Conservation (phyloP, 2,888 invertebrate genomes). For the Phlogophora meticulosa region DNA sequence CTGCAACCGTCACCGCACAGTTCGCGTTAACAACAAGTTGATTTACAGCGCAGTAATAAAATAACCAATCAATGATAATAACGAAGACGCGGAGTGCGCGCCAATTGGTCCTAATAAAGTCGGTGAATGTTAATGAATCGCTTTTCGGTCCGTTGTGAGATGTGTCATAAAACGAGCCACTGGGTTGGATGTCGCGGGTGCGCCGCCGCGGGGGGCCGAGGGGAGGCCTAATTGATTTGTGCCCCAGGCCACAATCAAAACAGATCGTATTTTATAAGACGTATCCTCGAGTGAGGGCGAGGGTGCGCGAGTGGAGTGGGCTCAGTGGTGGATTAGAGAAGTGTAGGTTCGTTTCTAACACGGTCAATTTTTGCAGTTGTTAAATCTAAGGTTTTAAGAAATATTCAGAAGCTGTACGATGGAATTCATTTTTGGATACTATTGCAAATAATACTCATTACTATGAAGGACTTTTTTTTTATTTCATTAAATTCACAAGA, state of each 20-base stretch:
- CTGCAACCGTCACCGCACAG: conserved; percentile 39
- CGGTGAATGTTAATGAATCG: conserved; percentile 90
- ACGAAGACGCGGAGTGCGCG: conserved; percentile 72
- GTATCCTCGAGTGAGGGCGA: conserved; percentile 85
- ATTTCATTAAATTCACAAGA: not conserved
- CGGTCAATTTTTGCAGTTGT: not conserved
- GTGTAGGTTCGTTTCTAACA: conserved; percentile 76
- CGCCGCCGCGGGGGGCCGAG: conserved; percentile 81
- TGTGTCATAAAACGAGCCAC: conserved; percentile 91
- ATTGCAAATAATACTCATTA: no score
- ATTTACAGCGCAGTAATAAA: conserved; percentile 67
- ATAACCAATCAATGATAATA: conserved; percentile 76
- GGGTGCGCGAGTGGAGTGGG: conserved; percentile 73
- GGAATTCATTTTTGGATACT: no score
- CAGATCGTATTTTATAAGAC: conserved; percentile 92
- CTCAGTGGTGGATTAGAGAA: conserved; percentile 37
- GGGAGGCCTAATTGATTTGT: conserved; percentile 91
- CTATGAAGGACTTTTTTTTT: no score
- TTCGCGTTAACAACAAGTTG: conserved; percentile 56
- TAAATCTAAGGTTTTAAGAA: not conserved
- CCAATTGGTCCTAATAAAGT: conserved; percentile 88
- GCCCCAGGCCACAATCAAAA: conserved; percentile 92
- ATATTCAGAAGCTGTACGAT: no score
- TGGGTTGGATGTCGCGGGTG: conserved; percentile 88
- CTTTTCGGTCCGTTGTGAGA: conserved; percentile 84